Percentiles rank a stretch among this genome's conserved stretches.
Evolutionary conservation across 2,888 invertebrate species (phyloP).

Genomic region (Thecocarcelia acutangulata): DNA sequence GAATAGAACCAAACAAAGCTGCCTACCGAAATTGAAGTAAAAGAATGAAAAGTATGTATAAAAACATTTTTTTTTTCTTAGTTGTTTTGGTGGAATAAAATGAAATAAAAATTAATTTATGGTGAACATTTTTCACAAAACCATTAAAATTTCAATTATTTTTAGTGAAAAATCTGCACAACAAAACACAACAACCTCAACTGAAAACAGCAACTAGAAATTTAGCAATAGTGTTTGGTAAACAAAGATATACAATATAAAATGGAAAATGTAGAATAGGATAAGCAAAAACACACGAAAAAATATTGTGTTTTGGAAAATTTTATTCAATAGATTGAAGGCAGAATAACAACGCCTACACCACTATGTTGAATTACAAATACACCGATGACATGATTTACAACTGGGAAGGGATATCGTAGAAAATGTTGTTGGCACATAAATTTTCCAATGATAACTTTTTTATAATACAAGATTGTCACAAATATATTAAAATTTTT

Average conservation of each 20-base stretch:
- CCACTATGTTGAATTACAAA: neutral
- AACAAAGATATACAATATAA: neutral
- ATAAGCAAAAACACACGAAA: slow-evolving; percentile 41
- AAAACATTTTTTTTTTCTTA: neutral
- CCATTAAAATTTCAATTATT: slow-evolving; percentile 70
- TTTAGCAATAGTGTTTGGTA: neutral
- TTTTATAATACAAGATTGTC: too few species aligned
- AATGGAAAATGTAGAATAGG: neutral
- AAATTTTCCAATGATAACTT: too few species aligned
- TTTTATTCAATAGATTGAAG: slow-evolving; percentile 25
- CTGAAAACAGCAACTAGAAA: neutral
- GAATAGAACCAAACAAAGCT: slow-evolving; percentile 20
- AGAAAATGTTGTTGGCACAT: too few species aligned
- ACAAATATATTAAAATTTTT: too few species aligned
- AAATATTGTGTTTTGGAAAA: slow-evolving; percentile 3
- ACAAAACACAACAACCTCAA: slow-evolving; percentile 32
- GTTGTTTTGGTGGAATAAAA: slow-evolving; percentile 45
- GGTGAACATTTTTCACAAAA: slow-evolving; percentile 68
- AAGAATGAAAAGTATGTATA: slow-evolving; percentile 24
- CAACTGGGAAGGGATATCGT: neutral
- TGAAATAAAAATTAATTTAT: slow-evolving; percentile 64
- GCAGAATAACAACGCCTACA: slow-evolving; percentile 37
- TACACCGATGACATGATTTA: slow-evolving; percentile 15
- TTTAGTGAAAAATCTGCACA: slow-evolving; percentile 56
- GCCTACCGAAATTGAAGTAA: slow-evolving; percentile 36